phyloP scores from a whole-genome alignment of 2,888 invertebrate species.

The Darwinula stevensoni region DNA sequence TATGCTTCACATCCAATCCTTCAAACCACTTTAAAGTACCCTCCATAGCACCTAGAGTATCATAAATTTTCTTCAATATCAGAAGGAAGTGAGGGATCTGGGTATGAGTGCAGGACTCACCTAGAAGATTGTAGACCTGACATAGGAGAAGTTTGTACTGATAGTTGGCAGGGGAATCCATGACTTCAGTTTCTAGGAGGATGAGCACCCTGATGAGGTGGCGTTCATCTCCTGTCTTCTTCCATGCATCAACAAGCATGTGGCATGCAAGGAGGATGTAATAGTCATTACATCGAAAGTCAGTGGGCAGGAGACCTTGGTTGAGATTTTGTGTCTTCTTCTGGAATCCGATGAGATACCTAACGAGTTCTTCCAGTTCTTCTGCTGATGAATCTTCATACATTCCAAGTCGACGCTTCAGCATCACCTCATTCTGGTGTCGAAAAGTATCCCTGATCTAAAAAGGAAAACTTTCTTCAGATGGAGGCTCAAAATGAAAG shows the following conservation, averaged over 20 bases:
- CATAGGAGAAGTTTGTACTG: slow-evolving; percentile 58
- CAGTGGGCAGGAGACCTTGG: slow-evolving; percentile 19
- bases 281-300: slow-evolving; percentile 10
- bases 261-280: slow-evolving; percentile 26
- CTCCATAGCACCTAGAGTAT: slow-evolving; percentile 28
- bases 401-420: too few relatives aligned
- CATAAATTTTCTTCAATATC: too few relatives aligned
- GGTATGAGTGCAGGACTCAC: too few relatives aligned
- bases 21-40: slow-evolving; percentile 43
- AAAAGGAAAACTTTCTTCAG: too few relatives aligned
- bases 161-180: slow-evolving; percentile 55
- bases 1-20: slow-evolving; percentile 62
- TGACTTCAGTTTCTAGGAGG: slow-evolving; percentile 37
- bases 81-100: too few relatives aligned
- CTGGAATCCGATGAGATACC: too few relatives aligned
- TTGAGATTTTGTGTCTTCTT: too few relatives aligned
- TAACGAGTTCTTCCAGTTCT: too few relatives aligned
- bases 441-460: too few relatives aligned
- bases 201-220: slow-evolving; percentile 19
- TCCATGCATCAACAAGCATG: slow-evolving; percentile 26
- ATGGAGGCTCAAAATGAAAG: too few relatives aligned
- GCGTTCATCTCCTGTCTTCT: slow-evolving; percentile 15
- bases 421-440: too few relatives aligned
- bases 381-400: too few relatives aligned
- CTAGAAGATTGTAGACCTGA: slow-evolving; percentile 42